phyloP scores from a whole-genome alignment of 2,888 invertebrate genomes.

The Cheilosia impressa region DNA sequence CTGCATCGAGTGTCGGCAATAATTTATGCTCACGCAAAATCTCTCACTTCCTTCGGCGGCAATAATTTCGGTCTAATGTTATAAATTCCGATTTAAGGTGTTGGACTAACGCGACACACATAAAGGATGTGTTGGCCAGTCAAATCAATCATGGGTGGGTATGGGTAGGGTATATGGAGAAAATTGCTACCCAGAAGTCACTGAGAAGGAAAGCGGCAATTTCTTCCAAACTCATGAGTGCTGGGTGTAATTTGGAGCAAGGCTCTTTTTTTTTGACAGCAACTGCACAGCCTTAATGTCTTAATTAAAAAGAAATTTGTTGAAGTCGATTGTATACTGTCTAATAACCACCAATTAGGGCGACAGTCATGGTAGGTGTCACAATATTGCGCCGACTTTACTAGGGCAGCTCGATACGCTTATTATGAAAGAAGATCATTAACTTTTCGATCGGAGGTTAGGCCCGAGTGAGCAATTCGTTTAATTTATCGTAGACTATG shows the following conservation, averaged over 20 bases:
- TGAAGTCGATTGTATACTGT: conserved; percentile 48
- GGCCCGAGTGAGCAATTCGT: conserved; percentile 33
- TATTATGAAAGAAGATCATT: conserved; percentile 49
- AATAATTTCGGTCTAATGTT: conserved; percentile 74
- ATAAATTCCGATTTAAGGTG: conserved; percentile 73
- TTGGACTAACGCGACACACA: conserved; percentile 63
- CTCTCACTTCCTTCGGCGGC: conserved; percentile 62
- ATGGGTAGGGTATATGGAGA: conserved; percentile 15
- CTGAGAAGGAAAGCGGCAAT: conserved; percentile 50
- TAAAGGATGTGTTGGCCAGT: conserved; percentile 48
- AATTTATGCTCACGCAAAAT: conserved; percentile 73
- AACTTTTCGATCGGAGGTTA: conserved; percentile 51
- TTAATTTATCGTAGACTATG: background rate
- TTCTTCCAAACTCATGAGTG: conserved; percentile 34
- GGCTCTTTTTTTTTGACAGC: conserved; percentile 9
- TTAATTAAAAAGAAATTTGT: conserved; percentile 74
- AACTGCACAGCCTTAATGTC: conserved; percentile 46
- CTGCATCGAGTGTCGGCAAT: conserved; percentile 55
- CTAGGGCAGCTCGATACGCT: conserved; percentile 27
- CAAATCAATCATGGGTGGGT: conserved; percentile 35
- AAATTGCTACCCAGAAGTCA: conserved; percentile 48
- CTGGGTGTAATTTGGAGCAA: conserved; percentile 42
- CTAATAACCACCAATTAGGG: conserved; percentile 55
- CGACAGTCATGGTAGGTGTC: conserved; percentile 69
- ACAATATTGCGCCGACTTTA: conserved; percentile 55